These are phyloP conservation scores for Latrodectus elegans DNA, from an alignment of 2,888 invertebrate species.

Conservation along the genomic window DNA sequence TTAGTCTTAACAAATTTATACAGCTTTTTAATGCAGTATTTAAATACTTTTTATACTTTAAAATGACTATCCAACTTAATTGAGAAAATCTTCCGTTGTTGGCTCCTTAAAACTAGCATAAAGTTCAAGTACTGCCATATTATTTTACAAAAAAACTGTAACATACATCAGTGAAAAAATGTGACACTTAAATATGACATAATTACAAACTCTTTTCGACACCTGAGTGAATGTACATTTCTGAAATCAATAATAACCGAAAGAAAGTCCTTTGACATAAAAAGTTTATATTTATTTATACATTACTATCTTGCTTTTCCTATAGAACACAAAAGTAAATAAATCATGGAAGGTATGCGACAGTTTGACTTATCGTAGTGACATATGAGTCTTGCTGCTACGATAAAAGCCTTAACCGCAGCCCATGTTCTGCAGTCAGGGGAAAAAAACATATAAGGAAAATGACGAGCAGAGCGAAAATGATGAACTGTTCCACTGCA, in stretches of 20 bases:
- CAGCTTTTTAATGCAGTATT: too few relatives aligned
- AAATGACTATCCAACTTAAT: too few relatives aligned
- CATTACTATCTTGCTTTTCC: constrained; percentile 46
- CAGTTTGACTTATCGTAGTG: constrained; percentile 66
- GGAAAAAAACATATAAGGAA: constrained; percentile 1
- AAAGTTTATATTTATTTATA: constrained; percentile 62
- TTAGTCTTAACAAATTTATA: too few relatives aligned
- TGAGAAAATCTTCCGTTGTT: too few relatives aligned
- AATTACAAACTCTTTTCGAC: too few relatives aligned
- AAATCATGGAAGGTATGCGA: constrained; percentile 64
- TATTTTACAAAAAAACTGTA: too few relatives aligned
- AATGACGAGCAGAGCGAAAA: constrained; percentile 55
- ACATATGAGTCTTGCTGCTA: constrained; percentile 47
- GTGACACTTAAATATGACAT: too few relatives aligned
- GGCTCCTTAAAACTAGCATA: too few relatives aligned
- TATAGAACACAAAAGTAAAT: constrained; percentile 51
- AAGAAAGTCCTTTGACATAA: background rate
- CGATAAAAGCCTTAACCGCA: constrained; percentile 66
- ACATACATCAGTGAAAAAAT: too few relatives aligned
- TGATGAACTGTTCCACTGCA: constrained; percentile 62
- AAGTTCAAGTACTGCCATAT: too few relatives aligned
- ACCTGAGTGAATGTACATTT: too few relatives aligned
- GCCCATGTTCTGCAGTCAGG: constrained; percentile 15
- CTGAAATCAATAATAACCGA: background rate
- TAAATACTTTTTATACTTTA: too few relatives aligned